These are phyloP conservation scores for Trichogramma dendrolimi DNA, from an alignment of 2,888 invertebrate species.

Conservation along the genomic window DNA sequence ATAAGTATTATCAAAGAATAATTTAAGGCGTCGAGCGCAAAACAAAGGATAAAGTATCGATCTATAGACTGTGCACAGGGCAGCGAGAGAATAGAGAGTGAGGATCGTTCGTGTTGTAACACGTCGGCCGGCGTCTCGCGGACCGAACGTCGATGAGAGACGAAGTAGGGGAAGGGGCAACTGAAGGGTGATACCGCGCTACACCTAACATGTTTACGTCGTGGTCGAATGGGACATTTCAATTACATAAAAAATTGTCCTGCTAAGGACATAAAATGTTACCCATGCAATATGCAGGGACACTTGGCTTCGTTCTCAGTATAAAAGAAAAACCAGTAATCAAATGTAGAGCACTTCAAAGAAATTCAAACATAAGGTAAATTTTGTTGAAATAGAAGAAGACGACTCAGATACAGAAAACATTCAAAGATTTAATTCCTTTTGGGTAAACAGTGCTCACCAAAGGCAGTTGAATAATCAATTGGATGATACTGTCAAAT, in stretches of 20 bases:
- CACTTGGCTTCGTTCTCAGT: constrained; percentile 27
- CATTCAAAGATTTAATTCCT: constrained; percentile 3
- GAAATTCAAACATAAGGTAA: neutral
- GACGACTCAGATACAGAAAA: neutral
- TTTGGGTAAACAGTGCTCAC: neutral
- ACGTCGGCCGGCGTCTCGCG: no score
- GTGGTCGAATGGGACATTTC: neutral
- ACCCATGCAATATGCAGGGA: constrained; percentile 29
- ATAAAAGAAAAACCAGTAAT: no score
- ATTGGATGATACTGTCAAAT: constrained; percentile 10
- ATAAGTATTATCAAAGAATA: no score
- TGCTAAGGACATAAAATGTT: constrained; percentile 31
- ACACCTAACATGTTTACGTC: neutral
- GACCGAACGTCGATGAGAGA: no score
- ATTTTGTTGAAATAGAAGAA: neutral
- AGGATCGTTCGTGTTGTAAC: no score
- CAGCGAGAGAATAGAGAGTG: no score
- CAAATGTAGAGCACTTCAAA: no score
- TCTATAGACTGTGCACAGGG: no score
- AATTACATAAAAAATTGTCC: constrained; percentile 26
- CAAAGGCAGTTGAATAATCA: neutral
- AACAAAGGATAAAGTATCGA: no score
- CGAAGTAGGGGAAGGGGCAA: no score
- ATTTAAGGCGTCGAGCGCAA: no score
- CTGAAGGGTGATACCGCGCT: no score